Conservation (phyloP, 1,140 invertebrate species). For the Schmidtea mediterranea region DNA sequence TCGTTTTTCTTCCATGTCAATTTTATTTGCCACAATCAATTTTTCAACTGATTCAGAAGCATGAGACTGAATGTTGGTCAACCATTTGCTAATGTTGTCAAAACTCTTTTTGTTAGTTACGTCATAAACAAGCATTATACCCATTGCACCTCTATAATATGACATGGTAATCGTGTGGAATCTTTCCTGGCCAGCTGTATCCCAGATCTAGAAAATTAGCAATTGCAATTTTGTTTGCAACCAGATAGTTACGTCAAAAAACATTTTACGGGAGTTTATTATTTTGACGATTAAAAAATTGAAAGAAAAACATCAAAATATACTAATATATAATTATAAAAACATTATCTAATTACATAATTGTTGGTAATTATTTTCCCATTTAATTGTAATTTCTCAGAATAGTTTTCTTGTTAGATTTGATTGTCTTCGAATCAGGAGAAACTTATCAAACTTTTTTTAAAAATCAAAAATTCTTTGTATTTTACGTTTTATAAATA, state of each 20-base stretch:
- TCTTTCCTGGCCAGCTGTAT: constrained; percentile 37
- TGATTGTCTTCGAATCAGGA: no score
- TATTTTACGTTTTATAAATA: no score
- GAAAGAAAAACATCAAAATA: not conserved
- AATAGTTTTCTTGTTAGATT: no score
- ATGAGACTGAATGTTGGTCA: constrained; percentile 32
- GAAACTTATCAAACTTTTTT: no score
- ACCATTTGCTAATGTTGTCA: constrained; percentile 7
- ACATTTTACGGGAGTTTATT: not conserved
- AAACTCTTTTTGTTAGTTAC: constrained; percentile 7
- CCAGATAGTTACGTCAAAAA: not conserved
- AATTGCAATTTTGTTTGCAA: not conserved
- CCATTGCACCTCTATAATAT: constrained; percentile 35
- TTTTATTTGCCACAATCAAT: constrained; percentile 89
- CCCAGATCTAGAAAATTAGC: constrained; percentile 18
- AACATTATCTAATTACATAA: no score
- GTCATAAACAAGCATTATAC: constrained; percentile 10
- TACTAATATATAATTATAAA: not conserved
- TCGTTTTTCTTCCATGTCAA: constrained; percentile 39
- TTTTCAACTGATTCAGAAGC: constrained; percentile 98
- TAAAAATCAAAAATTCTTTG: no score
- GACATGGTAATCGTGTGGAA: constrained; percentile 39
- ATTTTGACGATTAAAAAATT: not conserved
- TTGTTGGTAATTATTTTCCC: no score
- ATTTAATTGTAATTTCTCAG: no score